phyloP scores from a whole-genome alignment of 1,140 invertebrate genomes.

The Drosophila cardini region DNA sequence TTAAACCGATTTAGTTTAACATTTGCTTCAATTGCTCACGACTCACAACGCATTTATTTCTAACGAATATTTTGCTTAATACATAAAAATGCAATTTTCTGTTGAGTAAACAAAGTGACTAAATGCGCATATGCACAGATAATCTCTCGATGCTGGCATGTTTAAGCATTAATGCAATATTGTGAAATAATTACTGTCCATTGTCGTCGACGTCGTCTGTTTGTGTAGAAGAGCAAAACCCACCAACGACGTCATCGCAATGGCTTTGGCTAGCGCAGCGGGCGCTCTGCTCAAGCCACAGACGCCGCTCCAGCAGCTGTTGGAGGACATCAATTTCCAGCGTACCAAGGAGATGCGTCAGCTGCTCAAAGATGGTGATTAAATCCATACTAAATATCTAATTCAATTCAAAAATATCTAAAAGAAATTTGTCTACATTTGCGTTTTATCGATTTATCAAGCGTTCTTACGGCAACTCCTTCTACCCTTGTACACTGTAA shows the following conservation, averaged over 20 bases:
- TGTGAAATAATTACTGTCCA: constrained; percentile 35
- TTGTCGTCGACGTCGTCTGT: constrained; percentile 12
- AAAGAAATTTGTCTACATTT: constrained; percentile 78
- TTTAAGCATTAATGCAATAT: constrained; percentile 7
- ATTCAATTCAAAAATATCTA: background rate
- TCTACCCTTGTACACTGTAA: constrained; percentile 25
- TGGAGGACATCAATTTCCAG: constrained; percentile 96
- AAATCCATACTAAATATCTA: background rate
- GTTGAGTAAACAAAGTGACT: constrained; percentile 1
- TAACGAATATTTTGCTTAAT: constrained; percentile 1
- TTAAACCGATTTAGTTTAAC: constrained; percentile 8
- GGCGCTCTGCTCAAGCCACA: constrained; percentile 87
- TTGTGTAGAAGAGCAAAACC: constrained; percentile 30
- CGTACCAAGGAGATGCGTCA: constrained; percentile 95
- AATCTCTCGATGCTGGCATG: constrained; percentile 1
- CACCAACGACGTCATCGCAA: constrained; percentile 62
- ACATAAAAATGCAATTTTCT: constrained; percentile 10
- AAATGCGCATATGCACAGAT: background rate
- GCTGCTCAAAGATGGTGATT: constrained; percentile 92
- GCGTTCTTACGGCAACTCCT: constrained; percentile 53
- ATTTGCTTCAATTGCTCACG: constrained; percentile 17
- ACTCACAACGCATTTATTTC: constrained; percentile 1
- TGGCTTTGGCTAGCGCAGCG: constrained; percentile 87
- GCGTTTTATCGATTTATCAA: constrained; percentile 77
- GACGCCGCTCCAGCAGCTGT: constrained; percentile 91